A percentile compares a stretch with the other conserved stretches of the same genome.
phyloP scores from a whole-genome alignment of 2,113 vertebrate genomes.

The Crypturellus undulatus region DNA sequence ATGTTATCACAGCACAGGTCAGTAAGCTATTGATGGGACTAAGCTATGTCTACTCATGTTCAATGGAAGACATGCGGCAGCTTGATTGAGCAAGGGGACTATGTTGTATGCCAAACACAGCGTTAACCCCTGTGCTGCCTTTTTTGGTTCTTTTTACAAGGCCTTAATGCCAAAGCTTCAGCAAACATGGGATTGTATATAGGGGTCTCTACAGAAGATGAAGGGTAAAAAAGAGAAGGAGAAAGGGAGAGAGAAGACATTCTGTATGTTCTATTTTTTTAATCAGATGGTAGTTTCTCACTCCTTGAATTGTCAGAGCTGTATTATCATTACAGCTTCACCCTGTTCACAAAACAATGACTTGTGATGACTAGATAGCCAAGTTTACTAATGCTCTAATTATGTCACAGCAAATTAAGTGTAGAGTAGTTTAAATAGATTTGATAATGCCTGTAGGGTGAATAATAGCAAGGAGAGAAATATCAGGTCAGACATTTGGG shows the following conservation, averaged over 20 bases:
- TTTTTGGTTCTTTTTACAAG: conserved; percentile 51
- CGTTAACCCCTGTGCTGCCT: neutral
- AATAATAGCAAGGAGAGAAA: conserved; percentile 19
- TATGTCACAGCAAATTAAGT: conserved; percentile 53
- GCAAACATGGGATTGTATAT: neutral
- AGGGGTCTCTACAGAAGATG: neutral
- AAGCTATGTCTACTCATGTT: conserved; percentile 46
- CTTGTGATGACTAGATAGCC: conserved; percentile 32
- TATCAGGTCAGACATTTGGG: conserved; percentile 49
- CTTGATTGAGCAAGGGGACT: conserved; percentile 34
- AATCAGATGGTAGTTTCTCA: neutral
- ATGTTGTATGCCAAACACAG: conserved; percentile 50
- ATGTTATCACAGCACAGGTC: conserved; percentile 73
- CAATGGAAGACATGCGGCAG: conserved; percentile 30
- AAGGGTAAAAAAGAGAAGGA: neutral
- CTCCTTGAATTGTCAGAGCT: neutral
- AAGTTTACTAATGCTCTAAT: conserved; percentile 58
- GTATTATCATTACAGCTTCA: neutral
- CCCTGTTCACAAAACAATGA: neutral
- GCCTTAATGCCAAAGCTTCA: conserved; percentile 47
- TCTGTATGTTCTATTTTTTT: neutral
- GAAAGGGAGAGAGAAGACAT: neutral
- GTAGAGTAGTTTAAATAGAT: conserved; percentile 33
- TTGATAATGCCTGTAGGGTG: conserved; percentile 62
- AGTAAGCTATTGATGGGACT: conserved; percentile 73